Conservation (phyloP, 2,113 vertebrate species). For the Mungos mungo region DNA sequence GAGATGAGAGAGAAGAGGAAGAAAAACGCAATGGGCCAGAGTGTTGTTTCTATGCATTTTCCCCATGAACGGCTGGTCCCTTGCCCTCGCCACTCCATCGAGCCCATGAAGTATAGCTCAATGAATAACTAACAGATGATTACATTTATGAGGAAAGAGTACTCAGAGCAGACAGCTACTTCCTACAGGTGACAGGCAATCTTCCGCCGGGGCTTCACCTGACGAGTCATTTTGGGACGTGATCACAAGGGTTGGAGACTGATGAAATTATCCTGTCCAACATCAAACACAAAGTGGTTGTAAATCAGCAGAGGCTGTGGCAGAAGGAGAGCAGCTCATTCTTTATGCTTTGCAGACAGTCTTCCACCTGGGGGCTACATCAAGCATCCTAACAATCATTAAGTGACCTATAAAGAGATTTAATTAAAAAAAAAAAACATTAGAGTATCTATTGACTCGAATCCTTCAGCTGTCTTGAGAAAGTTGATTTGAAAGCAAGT, state of each 20-base stretch:
- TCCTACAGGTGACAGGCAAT: constrained; percentile 95
- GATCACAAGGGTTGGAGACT: constrained; percentile 94
- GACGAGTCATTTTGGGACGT: constrained; percentile 93
- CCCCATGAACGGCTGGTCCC: constrained; percentile 75
- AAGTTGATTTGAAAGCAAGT: constrained; percentile 72
- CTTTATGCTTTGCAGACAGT: constrained; percentile 85
- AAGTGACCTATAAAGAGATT: constrained; percentile 82
- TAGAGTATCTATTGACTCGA: constrained; percentile 69
- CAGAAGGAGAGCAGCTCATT: constrained; percentile 89
- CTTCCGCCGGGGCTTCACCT: constrained; percentile 90
- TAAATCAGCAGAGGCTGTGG: constrained; percentile 93
- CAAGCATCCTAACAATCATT: constrained; percentile 89
- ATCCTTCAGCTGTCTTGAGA: constrained; percentile 67
- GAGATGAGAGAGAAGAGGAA: neutral
- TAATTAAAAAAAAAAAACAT: constrained; percentile 66
- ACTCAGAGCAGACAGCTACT: constrained; percentile 89
- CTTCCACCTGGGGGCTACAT: constrained; percentile 84
- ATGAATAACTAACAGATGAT: constrained; percentile 90
- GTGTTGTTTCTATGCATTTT: constrained; percentile 78
- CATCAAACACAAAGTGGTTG: constrained; percentile 93
- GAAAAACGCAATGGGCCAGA: neutral
- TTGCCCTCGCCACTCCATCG: constrained; percentile 78
- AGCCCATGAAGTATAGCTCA: constrained; percentile 84
- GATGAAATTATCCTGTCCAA: constrained; percentile 95
- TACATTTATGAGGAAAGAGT: constrained; percentile 89